Evolutionary conservation across 1,140 invertebrate species (phyloP).

Genomic region (Pseudomyrmex pallidus): DNA sequence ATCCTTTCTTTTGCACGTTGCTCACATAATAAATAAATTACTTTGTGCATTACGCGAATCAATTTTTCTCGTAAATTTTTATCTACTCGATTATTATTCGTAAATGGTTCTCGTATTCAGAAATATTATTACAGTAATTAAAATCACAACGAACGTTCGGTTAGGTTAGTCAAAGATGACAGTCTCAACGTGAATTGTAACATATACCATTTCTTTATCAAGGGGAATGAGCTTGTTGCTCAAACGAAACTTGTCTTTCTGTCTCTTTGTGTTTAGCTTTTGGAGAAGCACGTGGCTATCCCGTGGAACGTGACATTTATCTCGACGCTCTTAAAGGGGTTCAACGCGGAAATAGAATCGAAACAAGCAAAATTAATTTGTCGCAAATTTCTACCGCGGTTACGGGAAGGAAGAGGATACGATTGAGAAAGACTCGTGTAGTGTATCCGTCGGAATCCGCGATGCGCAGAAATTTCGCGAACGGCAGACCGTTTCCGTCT

Average conservation of each 20-base stretch:
- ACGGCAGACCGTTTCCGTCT: conserved; percentile 56
- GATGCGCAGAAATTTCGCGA: conserved; percentile 65
- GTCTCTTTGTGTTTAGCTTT: conserved; percentile 83
- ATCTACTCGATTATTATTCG: too few species aligned
- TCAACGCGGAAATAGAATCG: conserved; percentile 60
- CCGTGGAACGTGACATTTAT: conserved; percentile 86
- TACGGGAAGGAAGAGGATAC: not conserved
- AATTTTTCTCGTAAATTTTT: too few species aligned
- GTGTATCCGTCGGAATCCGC: conserved; percentile 53
- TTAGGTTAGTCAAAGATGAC: conserved; percentile 30
- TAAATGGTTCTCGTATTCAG: too few species aligned
- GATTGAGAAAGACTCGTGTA: not conserved
- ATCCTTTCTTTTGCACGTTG: too few species aligned
- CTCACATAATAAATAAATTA: too few species aligned
- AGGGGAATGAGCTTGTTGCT: not conserved
- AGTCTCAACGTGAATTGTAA: not conserved
- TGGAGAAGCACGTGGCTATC: conserved; percentile 86
- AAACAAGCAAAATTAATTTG: conserved; percentile 63
- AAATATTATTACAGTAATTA: conserved; percentile 1
- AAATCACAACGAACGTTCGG: not conserved
- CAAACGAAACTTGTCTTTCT: not conserved
- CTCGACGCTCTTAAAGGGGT: conserved; percentile 70
- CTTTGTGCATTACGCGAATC: too few species aligned
- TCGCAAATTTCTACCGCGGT: not conserved
- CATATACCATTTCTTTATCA: not conserved